These are phyloP conservation scores for Andinoacara biseriatus DNA, from an alignment of 2,113 vertebrate genomes.

Conservation along the genomic window DNA sequence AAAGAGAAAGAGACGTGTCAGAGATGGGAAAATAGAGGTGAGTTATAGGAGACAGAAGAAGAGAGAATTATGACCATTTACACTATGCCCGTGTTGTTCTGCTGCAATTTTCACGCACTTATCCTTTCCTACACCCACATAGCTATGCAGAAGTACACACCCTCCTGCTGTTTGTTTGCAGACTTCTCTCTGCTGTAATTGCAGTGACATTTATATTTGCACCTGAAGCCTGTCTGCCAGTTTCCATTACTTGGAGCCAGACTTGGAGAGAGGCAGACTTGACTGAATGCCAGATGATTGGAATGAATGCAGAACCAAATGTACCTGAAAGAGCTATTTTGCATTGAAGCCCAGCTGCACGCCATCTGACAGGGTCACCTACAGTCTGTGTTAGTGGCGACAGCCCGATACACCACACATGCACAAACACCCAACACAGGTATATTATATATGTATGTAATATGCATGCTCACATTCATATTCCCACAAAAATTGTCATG, in stretches of 20 bases:
- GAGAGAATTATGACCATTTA: not conserved
- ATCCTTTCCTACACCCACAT: not conserved
- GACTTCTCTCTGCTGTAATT: slow-evolving; percentile 63
- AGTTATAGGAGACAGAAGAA: not conserved
- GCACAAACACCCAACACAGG: not conserved
- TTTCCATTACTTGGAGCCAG: slow-evolving; percentile 62
- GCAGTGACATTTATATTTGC: slow-evolving; percentile 74
- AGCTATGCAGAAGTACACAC: not conserved
- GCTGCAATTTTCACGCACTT: slow-evolving; percentile 20
- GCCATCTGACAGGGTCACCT: slow-evolving; percentile 40
- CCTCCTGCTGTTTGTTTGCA: slow-evolving; percentile 60
- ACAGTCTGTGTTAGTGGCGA: not conserved
- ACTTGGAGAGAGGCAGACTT: slow-evolving; percentile 34
- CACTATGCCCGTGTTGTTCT: slow-evolving; percentile 3
- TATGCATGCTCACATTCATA: not conserved
- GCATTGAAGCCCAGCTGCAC: slow-evolving; percentile 16
- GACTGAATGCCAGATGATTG: slow-evolving; percentile 55
- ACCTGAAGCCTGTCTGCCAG: slow-evolving; percentile 72
- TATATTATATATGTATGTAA: not conserved
- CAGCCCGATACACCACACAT: not conserved
- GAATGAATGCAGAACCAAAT: slow-evolving; percentile 53
- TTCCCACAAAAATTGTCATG: not conserved
- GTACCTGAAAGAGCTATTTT: slow-evolving; percentile 59
- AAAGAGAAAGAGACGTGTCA: not conserved
- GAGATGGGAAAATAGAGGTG: not conserved